A percentile compares a stretch with the other conserved stretches of the same genome.
Conservation (phyloP, 2,113 vertebrate species). For the Neodon shergylaensis region DNA sequence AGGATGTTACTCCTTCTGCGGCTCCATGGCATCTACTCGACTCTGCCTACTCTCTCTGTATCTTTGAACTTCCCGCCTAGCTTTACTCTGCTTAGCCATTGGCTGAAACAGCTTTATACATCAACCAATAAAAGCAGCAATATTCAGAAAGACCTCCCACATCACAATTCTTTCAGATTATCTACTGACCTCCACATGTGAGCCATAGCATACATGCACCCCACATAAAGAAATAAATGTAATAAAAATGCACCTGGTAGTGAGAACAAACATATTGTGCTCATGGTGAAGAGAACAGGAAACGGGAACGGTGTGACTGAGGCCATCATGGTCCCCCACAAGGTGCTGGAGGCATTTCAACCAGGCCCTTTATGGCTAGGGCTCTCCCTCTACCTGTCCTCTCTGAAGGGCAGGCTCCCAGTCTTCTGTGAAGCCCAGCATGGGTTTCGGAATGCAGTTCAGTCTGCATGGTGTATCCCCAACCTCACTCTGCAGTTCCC, state of each 20-base stretch:
- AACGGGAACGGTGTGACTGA: background rate
- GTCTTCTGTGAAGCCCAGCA: background rate
- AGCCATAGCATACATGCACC: no score
- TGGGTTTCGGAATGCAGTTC: background rate
- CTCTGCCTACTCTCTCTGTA: no score
- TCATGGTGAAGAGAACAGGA: background rate
- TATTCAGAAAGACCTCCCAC: no score
- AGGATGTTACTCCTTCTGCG: no score
- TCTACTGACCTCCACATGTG: background rate
- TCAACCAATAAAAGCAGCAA: no score
- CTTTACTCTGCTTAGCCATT: no score
- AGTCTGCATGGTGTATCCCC: rapidly evolving
- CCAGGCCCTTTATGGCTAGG: background rate
- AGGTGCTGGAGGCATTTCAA: background rate
- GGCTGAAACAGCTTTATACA: no score
- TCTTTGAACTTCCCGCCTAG: no score
- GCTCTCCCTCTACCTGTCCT: background rate
- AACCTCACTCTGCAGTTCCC: background rate
- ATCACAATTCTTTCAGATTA: no score
- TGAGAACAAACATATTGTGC: background rate
- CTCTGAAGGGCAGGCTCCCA: background rate
- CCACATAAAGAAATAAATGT: background rate
- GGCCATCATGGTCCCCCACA: background rate
- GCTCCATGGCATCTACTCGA: no score
- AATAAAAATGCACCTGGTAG: background rate